Percentiles rank a stretch among this genome's conserved stretches.
These are phyloP conservation scores for Epirrhoe tristata DNA, from an alignment of 2,888 invertebrate genomes.

Conservation along the genomic window DNA sequence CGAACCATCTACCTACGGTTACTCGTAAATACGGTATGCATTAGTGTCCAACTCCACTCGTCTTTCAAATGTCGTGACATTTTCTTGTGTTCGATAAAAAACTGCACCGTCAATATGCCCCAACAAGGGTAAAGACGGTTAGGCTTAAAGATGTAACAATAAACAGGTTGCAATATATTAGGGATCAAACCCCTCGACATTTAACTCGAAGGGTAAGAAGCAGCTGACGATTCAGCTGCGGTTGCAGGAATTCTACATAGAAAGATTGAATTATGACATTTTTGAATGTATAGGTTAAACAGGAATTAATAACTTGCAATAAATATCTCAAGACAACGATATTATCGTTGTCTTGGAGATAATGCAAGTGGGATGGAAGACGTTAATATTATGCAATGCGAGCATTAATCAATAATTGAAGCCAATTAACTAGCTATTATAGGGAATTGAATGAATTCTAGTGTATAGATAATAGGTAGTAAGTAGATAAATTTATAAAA, in stretches of 20 bases:
- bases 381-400: slow-evolving; percentile 3
- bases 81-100: background rate
- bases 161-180: slow-evolving; percentile 22
- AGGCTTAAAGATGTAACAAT: slow-evolving; percentile 16
- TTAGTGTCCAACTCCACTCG: background rate
- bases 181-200: slow-evolving; percentile 26
- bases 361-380: slow-evolving; percentile 2
- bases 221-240: slow-evolving; percentile 35
- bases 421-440: slow-evolving; percentile 20
- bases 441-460: slow-evolving; percentile 6
- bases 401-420: slow-evolving; percentile 21
- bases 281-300: background rate
- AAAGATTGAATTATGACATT: background rate
- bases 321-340: too few relatives aligned
- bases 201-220: slow-evolving; percentile 29
- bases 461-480: background rate
- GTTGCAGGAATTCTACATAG: slow-evolving; percentile 16
- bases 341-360: slow-evolving; percentile 4
- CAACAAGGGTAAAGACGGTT: slow-evolving; percentile 14
- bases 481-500: too few relatives aligned
- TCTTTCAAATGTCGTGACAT: background rate
- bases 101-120: background rate
- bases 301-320: background rate
- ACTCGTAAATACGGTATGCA: background rate
- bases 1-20: background rate